Evolutionary conservation across 2,888 invertebrate species (phyloP), one percentile per base, ranked within the genome.

Genomic region (Calliopum simillimum): DNA sequence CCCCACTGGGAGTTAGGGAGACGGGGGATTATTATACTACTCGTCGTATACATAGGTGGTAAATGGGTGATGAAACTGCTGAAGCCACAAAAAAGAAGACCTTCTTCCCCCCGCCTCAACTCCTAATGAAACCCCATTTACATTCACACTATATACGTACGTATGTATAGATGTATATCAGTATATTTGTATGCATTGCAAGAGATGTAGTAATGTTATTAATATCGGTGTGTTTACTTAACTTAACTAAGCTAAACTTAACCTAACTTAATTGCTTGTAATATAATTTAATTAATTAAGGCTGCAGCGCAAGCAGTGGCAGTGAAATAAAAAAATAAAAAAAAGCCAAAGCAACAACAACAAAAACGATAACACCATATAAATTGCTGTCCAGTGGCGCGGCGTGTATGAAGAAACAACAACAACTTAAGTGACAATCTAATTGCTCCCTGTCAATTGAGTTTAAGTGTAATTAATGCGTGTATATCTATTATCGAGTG

Each of bases 251-350:
- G 64, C 68, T 71, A 56, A 64, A 68, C 68, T 71, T 64, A 58
- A 71, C 64, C 68, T 68, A 21, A 44, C 58, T 59, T 67, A 67
- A 63, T 67, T 67, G 67, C 59, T 13, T 59, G 58, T 67, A 67
- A 67, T 79, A 75, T 77, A 80, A 78, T 81, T 81, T 80, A 81
- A 81, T 81, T 80, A 81, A 81, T 80, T 80, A 81, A 59, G 47
- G 19, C 49, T 23, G 53, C 44, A 46, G 21, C 58, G 16, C 63
- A 44, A 56, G 25, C 44, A 58, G 51, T 59, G 21, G 41, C 65
- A 61, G 21, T 23, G 46, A 19, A 16, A 61, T 47, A 21, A 41
- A 21, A 33, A 58, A 19, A 47, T 16, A 13, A 19, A 51, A 21
- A 44, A 21, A 16, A 43, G 47, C 44, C 46, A 25, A 43, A 59